Evolutionary conservation across 2,888 invertebrate genomes (phyloP).

Genomic region (Bembecia ichneumoniformis): DNA sequence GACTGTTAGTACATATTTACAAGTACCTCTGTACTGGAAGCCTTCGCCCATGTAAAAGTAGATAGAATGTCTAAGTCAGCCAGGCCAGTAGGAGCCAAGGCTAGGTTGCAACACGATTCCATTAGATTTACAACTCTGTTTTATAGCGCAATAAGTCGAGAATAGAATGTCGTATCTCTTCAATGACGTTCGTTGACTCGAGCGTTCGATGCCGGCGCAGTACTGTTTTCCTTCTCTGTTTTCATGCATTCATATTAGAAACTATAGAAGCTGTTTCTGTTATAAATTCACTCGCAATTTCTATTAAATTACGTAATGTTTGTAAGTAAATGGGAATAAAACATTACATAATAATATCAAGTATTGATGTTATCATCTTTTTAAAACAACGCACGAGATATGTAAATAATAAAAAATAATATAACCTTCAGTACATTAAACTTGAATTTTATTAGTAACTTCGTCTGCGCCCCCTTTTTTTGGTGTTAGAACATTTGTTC

Average conservation of each 20-base stretch:
- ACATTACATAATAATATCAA: no score
- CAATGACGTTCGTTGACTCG: conserved; percentile 73
- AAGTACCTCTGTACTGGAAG: conserved; percentile 50
- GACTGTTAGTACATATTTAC: conserved; percentile 33
- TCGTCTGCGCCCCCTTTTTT: no score
- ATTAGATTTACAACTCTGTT: conserved; percentile 33
- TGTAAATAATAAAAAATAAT: no score
- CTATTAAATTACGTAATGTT: background rate
- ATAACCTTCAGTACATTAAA: no score
- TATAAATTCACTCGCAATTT: conserved; percentile 17
- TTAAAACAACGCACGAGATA: no score
- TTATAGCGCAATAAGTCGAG: conserved; percentile 17
- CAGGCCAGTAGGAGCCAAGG: conserved; percentile 71
- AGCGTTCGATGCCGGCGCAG: conserved; percentile 66
- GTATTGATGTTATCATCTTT: no score
- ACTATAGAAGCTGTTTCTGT: conserved; percentile 41
- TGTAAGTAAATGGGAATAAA: background rate
- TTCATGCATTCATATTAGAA: conserved; percentile 70
- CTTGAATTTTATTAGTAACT: no score
- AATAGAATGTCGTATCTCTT: conserved; percentile 27
- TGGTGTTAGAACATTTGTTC: no score
- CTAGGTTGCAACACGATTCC: conserved; percentile 44
- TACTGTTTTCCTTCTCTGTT: conserved; percentile 71
- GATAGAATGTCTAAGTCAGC: conserved; percentile 74
- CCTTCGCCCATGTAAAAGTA: conserved; percentile 69